Evolutionary conservation across 2,888 invertebrate genomes (phyloP), one percentile per base, ranked within the genome.

Genomic region (Bhutanitis thaidina): DNA sequence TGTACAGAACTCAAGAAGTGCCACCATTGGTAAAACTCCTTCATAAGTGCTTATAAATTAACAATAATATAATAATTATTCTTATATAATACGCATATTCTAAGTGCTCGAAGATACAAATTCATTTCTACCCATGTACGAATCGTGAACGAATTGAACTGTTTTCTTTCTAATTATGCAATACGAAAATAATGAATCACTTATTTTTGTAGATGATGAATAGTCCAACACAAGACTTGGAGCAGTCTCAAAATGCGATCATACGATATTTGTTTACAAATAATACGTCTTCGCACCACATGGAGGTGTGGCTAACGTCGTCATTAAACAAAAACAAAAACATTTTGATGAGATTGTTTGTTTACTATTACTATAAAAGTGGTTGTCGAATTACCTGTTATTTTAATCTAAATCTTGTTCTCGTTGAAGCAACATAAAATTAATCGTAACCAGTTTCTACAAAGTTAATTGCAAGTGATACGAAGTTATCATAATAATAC

Each of bases 181-280:
- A 30, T 30, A 30, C 9, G 3, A 20, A 32, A 49, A 49, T 20
- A 5, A 13, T 49, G 38, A 43, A 25, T 43, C 43, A 39, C n/a
- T n/a, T 36, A 30, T 43, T 36, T 38, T 34, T 44, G 39, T 29
- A 35, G 16, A 35, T 45, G 15, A 37, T 34, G 10, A n/a, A 13
- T 44, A 48, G 41, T 49, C 30, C 32, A 15, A 10, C 36, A 30
- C 46, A 37, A 40, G 10, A 55, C 38, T 77, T 77, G 77, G 77
- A 69, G 57, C 65, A 16, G 54, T 65, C 61, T 54, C 76, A 79
- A 78, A 67, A 67, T 49, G 43, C 45, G 64, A 79, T 81, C 81
- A 63, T 80, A 80, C 77, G 82, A 80, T 80, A 62, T 79, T 77
- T 83, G 69, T 79, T 81, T 80, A 77, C 75, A 62, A 64, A n/a